Base-by-base conservation (phyloP, 1,140 invertebrate genomes). In the Zaprionus vittiger region DNA sequence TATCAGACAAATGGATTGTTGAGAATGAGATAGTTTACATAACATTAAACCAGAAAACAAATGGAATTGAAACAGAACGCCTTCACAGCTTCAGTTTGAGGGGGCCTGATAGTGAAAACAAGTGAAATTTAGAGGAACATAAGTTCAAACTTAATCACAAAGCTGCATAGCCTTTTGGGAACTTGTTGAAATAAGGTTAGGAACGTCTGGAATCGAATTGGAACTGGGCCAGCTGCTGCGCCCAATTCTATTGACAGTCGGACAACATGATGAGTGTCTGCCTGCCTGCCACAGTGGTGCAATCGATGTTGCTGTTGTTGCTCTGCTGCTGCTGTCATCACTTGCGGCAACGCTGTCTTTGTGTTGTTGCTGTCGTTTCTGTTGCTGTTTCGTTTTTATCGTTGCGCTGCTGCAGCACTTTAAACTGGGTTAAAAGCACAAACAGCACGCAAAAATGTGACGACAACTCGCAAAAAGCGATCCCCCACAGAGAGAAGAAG, bases 381-480 rank as follows among this genome's bases (percentile, higher is more conserved):
- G 67, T 20, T 56, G 70, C n/a, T 31, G 44, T 59, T 59, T 79
- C 69, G 44, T 65, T 69, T 60, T 49, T 68, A 44, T 74, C 56
- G 38, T 70, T 76, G 77, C 66, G 77, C 66, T 49, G 61, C 57
- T 24, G 71, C 65, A 74, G 72, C 72, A 62, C 54, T 74, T 68
- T 61, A 66, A 79, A 79, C 61, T 79, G 73, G 77, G 77, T 79
- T 79, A 79, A 79, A 79, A 79, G 77, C 73, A 79, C 77, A 79
- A 59, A 64, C 54, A 64, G 38, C 59, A 67, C 73, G 77, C 77
- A 71, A 71, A 79, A 70, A 66, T 79, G 73, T 79, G 62, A 76
- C 69, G 67, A 79, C 77, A 79, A 79, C 77, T 79, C 66, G 77
- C 72, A 61, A 66, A 66, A 69, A 69, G 72, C 47, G 60, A 63